Evolutionary conservation across 2,888 invertebrate genomes (phyloP), one percentile per base, ranked within the genome.

Genomic region (Drosophila peninsularis): DNA sequence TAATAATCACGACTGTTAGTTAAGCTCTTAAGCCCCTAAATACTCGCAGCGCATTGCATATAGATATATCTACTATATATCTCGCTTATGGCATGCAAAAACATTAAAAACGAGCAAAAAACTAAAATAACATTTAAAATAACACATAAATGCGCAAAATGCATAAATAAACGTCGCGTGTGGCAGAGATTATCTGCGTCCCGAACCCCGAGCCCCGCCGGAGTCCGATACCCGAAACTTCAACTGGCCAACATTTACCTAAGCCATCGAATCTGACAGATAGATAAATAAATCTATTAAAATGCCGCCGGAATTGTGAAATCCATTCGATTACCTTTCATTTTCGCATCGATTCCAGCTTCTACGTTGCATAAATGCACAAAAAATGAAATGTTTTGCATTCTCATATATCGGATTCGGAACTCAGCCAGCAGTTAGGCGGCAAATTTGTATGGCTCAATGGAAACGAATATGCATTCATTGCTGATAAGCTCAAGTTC

Each of bases 241-340:
- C n/a, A 42, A 55, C n/a, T 30, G 11, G 21, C 32, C 54, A 54
- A 32, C 41, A 32, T 55, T 55, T 42, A 54, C 27, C 54, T 42
- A 42, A 55, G 53, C 53, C 27, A 13, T 39, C 27, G 5, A 30
- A 30, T 53, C 54, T 42, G 42, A 55, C 32, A 42, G 11, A n/a
- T 42, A 42, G 32, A 32, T 42, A 55, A 41, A 39, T 39, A 54
- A 42, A 42, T 42, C 42, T 42, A 54, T 41, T 30, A 32, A 42
- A 54, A 41, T 54, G 54, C 14, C 42, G 7, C 19, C 11, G 14
- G 41, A 62, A 53, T 27, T 39, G 53, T 17, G 37, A 39, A 39
- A 39, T 39, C 9, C n/a, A 53, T 39, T 53, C 53, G 39, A 39
- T 53, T 53, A 14, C 11, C 53, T 27, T 53, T 39, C 37, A 27